Conservation (phyloP, 2,888 invertebrate genomes). For the Colletes collaris region DNA sequence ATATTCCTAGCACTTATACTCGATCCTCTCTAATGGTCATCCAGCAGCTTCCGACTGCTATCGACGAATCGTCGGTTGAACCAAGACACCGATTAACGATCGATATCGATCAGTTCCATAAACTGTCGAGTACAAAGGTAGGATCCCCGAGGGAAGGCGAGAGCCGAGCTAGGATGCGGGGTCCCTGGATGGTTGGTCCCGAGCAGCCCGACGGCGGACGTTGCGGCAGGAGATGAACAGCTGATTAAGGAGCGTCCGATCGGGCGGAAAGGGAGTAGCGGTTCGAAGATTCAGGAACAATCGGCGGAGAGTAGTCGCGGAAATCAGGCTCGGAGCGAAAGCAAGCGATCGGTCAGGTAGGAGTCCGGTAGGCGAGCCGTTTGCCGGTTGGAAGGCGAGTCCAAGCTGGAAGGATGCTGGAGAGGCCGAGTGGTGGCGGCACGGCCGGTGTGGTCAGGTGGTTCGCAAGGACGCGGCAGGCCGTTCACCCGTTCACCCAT, state of each 20-base stretch:
- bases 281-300: slow-evolving; percentile 34
- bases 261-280: slow-evolving; percentile 22
- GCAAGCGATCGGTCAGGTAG: slow-evolving; percentile 72
- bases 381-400: slow-evolving; percentile 71
- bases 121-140: too few relatives aligned
- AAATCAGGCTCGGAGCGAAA: slow-evolving; percentile 50
- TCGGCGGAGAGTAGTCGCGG: slow-evolving; percentile 23
- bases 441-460: slow-evolving; percentile 82
- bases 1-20: too few relatives aligned
- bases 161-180: too few relatives aligned
- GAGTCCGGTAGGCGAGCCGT: slow-evolving; percentile 68
- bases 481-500: slow-evolving; percentile 79
- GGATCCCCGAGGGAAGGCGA: too few relatives aligned
- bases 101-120: too few relatives aligned
- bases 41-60: too few relatives aligned
- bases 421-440: slow-evolving; percentile 80
- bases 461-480: slow-evolving; percentile 83
- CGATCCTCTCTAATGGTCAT: too few relatives aligned
- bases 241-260: slow-evolving; percentile 38
- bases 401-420: slow-evolving; percentile 75
- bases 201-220: background rate
- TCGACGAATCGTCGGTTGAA: too few relatives aligned
- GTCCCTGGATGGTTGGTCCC: too few relatives aligned
- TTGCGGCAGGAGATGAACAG: slow-evolving; percentile 27
- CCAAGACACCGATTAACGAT: too few relatives aligned